A percentile compares a stretch with the other conserved stretches of the same genome.
Evolutionary conservation across 2,113 vertebrate species (phyloP).

Genomic region (Pycnonotus jocosus): DNA sequence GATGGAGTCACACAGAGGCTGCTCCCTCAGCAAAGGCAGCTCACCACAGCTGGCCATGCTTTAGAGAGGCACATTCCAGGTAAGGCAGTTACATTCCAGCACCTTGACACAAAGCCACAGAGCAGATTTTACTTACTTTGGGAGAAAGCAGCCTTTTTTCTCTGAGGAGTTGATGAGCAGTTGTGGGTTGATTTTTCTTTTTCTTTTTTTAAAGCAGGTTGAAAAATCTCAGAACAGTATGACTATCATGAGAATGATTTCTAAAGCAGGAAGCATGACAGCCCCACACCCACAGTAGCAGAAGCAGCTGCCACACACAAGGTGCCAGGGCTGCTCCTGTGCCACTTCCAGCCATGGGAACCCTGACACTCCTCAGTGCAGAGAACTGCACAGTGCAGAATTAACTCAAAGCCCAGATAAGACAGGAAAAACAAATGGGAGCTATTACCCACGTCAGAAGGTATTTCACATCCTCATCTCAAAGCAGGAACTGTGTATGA

Average conservation of each 20-base stretch:
- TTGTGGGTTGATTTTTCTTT: slow-evolving; percentile 33
- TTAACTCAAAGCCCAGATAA: neutral
- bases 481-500: neutral
- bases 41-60: neutral
- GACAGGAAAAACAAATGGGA: neutral
- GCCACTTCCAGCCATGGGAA: neutral
- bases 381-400: neutral
- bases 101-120: neutral
- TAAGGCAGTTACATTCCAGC: neutral
- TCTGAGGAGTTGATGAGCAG: neutral
- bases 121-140: neutral
- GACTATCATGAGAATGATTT: slow-evolving; percentile 57
- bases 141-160: slow-evolving; percentile 11
- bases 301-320: slow-evolving; percentile 52
- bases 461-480: neutral
- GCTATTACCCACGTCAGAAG: neutral
- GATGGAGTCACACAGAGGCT: neutral
- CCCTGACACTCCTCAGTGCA: neutral
- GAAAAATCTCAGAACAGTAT: slow-evolving; percentile 40
- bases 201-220: slow-evolving; percentile 51
- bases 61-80: neutral
- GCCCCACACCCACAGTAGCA: slow-evolving; percentile 50
- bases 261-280: slow-evolving; percentile 59
- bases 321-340: slow-evolving; percentile 18
- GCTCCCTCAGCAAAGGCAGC: neutral